Evolutionary conservation across 2,888 invertebrate species (phyloP), one percentile per base, ranked within the genome.

Genomic region (Buathra laborator): DNA sequence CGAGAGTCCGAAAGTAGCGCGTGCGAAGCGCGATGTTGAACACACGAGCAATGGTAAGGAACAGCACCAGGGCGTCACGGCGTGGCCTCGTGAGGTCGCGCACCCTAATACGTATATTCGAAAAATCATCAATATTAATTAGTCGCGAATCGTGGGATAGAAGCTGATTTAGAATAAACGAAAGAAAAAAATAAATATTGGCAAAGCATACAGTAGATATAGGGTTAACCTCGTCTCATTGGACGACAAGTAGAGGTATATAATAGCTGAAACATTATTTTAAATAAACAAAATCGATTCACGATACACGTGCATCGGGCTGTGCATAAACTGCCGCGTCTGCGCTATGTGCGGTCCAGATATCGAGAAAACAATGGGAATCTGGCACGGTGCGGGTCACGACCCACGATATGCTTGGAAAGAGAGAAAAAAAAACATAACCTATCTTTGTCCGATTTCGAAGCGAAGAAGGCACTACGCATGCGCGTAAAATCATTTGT

Each of bases 311-410:
- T 12, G 59, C 5, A 37, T 37, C 43, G 10, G 14, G 70, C 24
- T 62, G 37, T n/a, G 75, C 44, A 16, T 37, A 82, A 66, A 37
- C 68, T 44, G 44, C 37, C 16, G 46, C 24, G 59, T 64, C 37
- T 12, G 77, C 78, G 78, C 78, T 59, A 78, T 78, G 81, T 78
- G 78, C 71, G 84, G 85, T 84, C 86, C 86, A 86, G 87, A 85
- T 84, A 77, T 70, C 68, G 46, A 48, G 71, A 76, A 62, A 80
- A 86, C 87, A 87, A 87, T 87, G 86, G 78, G 81, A 86, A 87
- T 84, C 81, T 86, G 81, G 87, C 83, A 85, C 86, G 76, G 5
- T 56, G 48, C 48, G 68, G 86, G 81, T 87, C 86, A 83, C 87
- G 83, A 81, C 78, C 67, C 59, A 46, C 67, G 51, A 81, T 66